These are phyloP conservation scores for Tympanuchus pallidicinctus DNA, from an alignment of 2,113 vertebrate species.

Conservation along the genomic window DNA sequence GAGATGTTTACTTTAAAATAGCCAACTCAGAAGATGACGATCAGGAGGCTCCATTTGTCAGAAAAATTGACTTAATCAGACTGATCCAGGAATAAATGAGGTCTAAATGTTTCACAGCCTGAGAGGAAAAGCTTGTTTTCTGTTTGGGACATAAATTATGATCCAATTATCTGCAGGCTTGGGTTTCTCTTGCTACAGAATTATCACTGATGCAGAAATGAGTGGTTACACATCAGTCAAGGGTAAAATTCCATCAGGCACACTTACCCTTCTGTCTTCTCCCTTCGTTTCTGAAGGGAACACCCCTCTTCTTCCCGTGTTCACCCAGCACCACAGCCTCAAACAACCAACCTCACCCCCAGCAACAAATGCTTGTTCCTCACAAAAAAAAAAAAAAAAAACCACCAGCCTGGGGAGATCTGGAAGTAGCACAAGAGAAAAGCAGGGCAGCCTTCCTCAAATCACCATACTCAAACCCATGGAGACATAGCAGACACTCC, in stretches of 20 bases:
- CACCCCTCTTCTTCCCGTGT: background rate
- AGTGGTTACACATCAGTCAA: background rate
- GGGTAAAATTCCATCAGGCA: background rate
- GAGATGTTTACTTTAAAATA: background rate
- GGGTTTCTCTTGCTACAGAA: background rate
- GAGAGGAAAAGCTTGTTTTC: background rate
- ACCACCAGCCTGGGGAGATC: background rate
- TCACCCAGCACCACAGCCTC: background rate
- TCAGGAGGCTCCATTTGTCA: slow-evolving; percentile 12
- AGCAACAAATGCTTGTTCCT: rapidly evolving
- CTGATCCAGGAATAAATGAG: background rate
- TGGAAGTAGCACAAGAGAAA: background rate
- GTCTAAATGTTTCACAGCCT: slow-evolving; percentile 9
- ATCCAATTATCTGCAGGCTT: background rate
- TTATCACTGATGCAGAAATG: background rate
- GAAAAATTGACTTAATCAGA: slow-evolving; percentile 34
- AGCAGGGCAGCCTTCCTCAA: slow-evolving; percentile 22
- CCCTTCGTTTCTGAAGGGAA: background rate
- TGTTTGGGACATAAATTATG: background rate
- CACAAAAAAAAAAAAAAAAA: background rate
- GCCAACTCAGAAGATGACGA: background rate
- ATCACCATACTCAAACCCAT: background rate
- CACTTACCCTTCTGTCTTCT: background rate
- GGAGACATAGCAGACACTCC: background rate
- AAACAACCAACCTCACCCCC: background rate